phyloP scores from a whole-genome alignment of 1,140 invertebrate genomes.

The Pristionchus pacificus region DNA sequence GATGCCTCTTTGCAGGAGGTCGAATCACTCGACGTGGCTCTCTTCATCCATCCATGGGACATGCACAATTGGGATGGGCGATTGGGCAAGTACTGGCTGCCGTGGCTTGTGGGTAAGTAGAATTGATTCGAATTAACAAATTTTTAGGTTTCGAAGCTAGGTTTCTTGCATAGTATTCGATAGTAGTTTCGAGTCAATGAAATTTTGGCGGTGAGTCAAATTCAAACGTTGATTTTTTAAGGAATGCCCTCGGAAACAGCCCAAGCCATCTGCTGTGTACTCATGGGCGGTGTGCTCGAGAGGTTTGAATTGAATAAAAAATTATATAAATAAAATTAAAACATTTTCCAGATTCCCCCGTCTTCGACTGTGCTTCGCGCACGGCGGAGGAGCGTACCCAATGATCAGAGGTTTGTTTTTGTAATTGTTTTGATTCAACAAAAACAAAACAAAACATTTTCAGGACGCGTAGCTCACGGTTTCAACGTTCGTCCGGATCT shows the following conservation, averaged over 20 bases:
- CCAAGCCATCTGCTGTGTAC: conserved; percentile 63
- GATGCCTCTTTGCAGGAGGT: conserved; percentile 58
- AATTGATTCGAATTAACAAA: too few relatives aligned
- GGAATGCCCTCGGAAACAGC: conserved; percentile 68
- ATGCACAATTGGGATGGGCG: conserved; percentile 62
- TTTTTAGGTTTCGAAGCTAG: too few relatives aligned
- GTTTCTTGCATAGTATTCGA: too few relatives aligned
- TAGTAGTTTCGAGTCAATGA: not conserved
- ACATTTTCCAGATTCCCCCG: conserved; percentile 50
- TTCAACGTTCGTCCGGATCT: conserved; percentile 63
- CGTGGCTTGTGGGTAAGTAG: conserved; percentile 66
- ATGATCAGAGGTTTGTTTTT: conserved; percentile 63
- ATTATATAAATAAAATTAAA: not conserved
- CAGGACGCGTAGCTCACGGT: conserved; percentile 45
- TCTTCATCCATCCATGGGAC: conserved; percentile 69
- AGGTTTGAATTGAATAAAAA: conserved; percentile 48
- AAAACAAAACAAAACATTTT: conserved; percentile 10
- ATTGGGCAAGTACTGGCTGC: conserved; percentile 66
- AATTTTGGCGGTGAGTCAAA: too few relatives aligned
- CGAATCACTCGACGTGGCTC: conserved; percentile 61
- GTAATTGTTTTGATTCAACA: conserved; percentile 60
- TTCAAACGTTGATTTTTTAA: conserved; percentile 33
- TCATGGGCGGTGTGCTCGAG: conserved; percentile 66
- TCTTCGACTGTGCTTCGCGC: conserved; percentile 64
- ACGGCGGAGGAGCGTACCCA: conserved; percentile 66